A percentile compares a stretch with the other conserved stretches of the same genome.
Conservation (phyloP, 2,113 vertebrate genomes). For the Microcebus jonahi region DNA sequence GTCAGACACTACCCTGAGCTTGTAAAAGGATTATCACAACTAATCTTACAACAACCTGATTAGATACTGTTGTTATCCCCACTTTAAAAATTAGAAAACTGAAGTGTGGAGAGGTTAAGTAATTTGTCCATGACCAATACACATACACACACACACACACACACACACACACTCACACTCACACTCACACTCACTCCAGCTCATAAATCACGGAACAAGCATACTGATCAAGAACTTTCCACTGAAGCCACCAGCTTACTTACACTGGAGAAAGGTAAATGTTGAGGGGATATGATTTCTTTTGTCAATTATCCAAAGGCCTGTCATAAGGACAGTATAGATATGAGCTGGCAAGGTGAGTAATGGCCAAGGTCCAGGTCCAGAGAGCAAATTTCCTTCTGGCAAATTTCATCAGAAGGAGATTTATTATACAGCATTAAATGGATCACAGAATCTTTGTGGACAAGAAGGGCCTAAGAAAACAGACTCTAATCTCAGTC, state of each 20-base stretch:
- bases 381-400: constrained; percentile 1
- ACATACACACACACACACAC: neutral
- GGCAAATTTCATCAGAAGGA: constrained; percentile 6
- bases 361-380: neutral
- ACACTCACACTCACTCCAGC: neutral
- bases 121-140: neutral
- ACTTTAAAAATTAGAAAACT: constrained; percentile 25
- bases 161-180: neutral
- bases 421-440: neutral
- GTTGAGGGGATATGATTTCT: neutral
- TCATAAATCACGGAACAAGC: neutral
- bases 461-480: neutral
- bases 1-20: neutral
- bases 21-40: neutral
- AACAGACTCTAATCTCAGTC: neutral
- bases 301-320: neutral
- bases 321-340: neutral
- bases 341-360: neutral
- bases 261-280: neutral
- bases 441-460: neutral
- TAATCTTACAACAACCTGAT: neutral
- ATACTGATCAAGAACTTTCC: neutral
- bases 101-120: neutral
- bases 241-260: neutral
- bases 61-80: neutral